A percentile compares a stretch with the other conserved stretches of the same genome.
phyloP scores from a whole-genome alignment of 2,797 vertebrate genomes.

The Prunella strophiata region DNA sequence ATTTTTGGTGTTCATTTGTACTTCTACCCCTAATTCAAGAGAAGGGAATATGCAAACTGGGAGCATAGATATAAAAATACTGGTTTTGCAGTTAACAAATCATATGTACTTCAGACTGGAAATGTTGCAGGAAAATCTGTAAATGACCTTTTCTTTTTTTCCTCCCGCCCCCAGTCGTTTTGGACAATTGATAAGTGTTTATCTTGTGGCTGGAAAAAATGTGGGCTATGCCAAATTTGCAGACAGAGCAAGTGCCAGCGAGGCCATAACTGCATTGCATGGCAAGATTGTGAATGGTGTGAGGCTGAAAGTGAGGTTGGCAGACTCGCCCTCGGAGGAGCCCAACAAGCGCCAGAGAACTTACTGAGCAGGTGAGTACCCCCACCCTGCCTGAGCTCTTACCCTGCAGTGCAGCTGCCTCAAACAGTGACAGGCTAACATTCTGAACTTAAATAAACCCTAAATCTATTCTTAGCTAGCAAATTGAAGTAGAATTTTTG shows the following conservation, averaged over 20 bases:
- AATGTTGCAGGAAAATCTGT: not conserved
- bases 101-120: not conserved
- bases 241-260: slow-evolving; percentile 88
- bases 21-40: not conserved
- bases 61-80: not conserved
- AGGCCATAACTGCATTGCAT: slow-evolving; percentile 89
- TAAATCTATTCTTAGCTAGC: not conserved
- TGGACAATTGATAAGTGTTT: slow-evolving; percentile 92
- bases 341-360: slow-evolving; percentile 94
- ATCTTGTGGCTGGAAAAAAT: slow-evolving; percentile 92
- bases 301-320: slow-evolving; percentile 94
- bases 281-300: slow-evolving; percentile 91
- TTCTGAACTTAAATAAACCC: not conserved
- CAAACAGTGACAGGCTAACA: not conserved
- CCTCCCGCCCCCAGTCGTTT: slow-evolving; percentile 80
- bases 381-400: not conserved
- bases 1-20: not conserved
- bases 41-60: not conserved
- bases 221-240: slow-evolving; percentile 94
- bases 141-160: not conserved
- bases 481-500: not conserved
- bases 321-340: slow-evolving; percentile 91
- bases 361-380: slow-evolving; percentile 82
- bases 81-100: not conserved
- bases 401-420: not conserved